These are phyloP conservation scores for Athalia circularis DNA, from an alignment of 2,888 invertebrate genomes.

Conservation along the genomic window DNA sequence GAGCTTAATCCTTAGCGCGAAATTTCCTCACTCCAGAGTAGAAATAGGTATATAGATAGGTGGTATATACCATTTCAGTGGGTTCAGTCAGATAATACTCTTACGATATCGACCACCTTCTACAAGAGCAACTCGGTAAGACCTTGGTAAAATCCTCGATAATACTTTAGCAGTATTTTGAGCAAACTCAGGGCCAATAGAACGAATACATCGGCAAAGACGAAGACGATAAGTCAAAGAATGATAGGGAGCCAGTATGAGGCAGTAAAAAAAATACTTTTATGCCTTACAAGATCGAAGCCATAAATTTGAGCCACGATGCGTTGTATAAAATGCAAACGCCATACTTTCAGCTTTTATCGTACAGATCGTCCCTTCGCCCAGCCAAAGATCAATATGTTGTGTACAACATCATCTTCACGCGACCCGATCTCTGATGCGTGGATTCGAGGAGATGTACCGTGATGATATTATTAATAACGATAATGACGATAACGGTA, in stretches of 20 bases:
- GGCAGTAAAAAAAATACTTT: slow-evolving; percentile 9
- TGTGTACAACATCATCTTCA: too few species aligned
- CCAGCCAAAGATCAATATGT: too few species aligned
- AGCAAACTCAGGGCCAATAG: slow-evolving; percentile 1
- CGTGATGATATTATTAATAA: too few species aligned
- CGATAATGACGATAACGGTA: too few species aligned
- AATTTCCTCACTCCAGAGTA: slow-evolving; percentile 4
- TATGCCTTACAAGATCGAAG: not conserved
- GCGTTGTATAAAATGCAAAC: not conserved
- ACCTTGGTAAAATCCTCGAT: slow-evolving; percentile 28
- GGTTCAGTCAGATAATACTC: slow-evolving; percentile 28
- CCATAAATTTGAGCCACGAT: not conserved
- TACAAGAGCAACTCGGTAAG: not conserved
- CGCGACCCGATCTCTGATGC: too few species aligned
- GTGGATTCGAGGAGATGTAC: too few species aligned
- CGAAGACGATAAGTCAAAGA: not conserved
- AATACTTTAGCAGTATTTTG: slow-evolving; percentile 16
- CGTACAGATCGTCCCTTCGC: not conserved
- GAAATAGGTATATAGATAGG: too few species aligned
- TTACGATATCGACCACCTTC: slow-evolving; percentile 11
- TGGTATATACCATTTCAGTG: slow-evolving; percentile 24
- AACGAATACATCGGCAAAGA: slow-evolving; percentile 2
- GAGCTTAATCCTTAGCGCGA: slow-evolving; percentile 8
- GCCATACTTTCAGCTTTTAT: not conserved
- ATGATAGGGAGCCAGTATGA: too few species aligned